Base-by-base conservation (phyloP, 1,140 invertebrate genomes). In the Bicyclus anynana region DNA sequence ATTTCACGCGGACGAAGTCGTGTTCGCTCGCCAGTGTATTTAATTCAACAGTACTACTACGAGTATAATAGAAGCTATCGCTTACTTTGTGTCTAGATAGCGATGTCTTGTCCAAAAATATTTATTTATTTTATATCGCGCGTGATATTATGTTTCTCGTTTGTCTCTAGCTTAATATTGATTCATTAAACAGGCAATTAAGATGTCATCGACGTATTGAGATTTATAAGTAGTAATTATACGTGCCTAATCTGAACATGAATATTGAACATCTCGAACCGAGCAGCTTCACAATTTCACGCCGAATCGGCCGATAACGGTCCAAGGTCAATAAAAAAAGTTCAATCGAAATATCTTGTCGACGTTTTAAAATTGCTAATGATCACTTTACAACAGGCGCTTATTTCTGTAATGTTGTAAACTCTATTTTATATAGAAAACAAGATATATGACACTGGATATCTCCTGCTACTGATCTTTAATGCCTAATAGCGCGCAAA, bases 221-320 rank as follows among this genome's bases (percentile, higher is more conserved):
- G 72, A 84, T 84, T 82, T 82, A 84, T 84, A 78, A 69, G 67
- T 69, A 66, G 75, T 74, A 81, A 87, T 84, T 81, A 87, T 73
- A 74, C 55, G 62, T 54, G 61, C 61, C 72, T 74, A 79, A 80
- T 83, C 67, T 72, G 47, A 57, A 74, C 75, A 73, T 74, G 70
- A 78, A 82, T 81, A 81, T 79, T 83, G 74, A 82, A 73, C 65
- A 73, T 69, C 27, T 42, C 46, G 20, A 50, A 51, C 35, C 13
- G 38, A 38, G 2, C 33, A 27, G 12, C 44, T 56, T 56, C 47
- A 56, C 40, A 56, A 56, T 56, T 56, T 46, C 53, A 56, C 53
- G 53, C 44, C 46, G 46, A 33, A 49, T 38, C 44, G 33, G 20
- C 26, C 17, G 38, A 56, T 49, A 56, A 56, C 53, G 53, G 53